Conservation (phyloP, 1,140 invertebrate species). For the Chironomus striatipennis region DNA sequence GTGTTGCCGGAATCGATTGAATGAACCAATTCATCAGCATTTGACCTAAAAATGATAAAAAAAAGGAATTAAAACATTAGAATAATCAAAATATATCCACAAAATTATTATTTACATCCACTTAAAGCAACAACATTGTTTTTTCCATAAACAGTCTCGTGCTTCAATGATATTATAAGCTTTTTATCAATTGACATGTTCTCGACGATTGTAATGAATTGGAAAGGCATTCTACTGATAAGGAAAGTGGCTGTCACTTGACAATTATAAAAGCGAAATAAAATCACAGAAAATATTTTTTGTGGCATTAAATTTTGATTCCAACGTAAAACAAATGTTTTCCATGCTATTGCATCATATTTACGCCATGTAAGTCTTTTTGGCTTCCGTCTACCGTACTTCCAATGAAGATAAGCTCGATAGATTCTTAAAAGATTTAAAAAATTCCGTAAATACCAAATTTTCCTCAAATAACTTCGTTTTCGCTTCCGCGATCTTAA, state of each 20-base stretch:
- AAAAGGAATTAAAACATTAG: not conserved
- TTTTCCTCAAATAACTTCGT: not conserved
- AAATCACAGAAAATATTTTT: not conserved
- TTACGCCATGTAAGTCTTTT: not conserved
- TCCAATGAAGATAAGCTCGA: not conserved
- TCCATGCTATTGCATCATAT: slow-evolving; percentile 1
- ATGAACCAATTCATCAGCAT: slow-evolving; percentile 84
- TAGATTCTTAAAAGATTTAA: not conserved
- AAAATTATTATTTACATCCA: not conserved
- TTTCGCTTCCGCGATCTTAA: not conserved
- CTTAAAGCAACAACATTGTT: not conserved
- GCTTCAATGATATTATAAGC: not conserved
- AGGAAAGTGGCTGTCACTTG: not conserved
- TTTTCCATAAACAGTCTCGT: not conserved
- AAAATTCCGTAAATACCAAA: not conserved
- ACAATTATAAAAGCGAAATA: slow-evolving; percentile 1
- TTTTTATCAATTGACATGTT: not conserved
- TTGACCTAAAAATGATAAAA: slow-evolving; percentile 54
- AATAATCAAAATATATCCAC: not conserved
- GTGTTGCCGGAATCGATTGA: slow-evolving; percentile 61
- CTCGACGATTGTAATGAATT: not conserved
- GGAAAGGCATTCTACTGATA: not conserved
- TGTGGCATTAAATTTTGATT: not conserved
- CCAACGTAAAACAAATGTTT: not conserved
- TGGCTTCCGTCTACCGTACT: not conserved